phyloP scores from a whole-genome alignment of 2,113 vertebrate genomes.

The Pyrgilauda ruficollis region DNA sequence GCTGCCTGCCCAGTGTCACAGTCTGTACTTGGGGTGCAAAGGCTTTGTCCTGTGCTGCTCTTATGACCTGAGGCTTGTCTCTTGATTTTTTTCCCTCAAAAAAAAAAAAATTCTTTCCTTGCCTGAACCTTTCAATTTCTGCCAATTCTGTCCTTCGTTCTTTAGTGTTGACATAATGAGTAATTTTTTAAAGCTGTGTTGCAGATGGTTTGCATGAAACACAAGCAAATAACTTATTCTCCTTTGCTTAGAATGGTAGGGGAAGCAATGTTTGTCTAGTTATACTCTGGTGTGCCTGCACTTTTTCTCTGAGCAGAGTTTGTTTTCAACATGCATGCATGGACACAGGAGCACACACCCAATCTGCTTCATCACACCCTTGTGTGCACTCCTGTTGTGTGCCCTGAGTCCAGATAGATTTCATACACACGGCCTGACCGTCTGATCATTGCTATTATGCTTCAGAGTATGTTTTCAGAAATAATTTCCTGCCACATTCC shows the following conservation, averaged over 20 bases:
- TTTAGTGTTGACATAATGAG: not conserved
- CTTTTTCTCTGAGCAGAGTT: not conserved
- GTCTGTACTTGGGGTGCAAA: not conserved
- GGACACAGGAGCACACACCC: not conserved
- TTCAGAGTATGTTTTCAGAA: slow-evolving; percentile 73
- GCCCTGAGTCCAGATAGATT: not conserved
- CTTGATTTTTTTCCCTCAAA: not conserved
- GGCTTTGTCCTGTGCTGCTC: not conserved
- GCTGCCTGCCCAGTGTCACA: not conserved
- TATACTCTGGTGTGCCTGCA: not conserved
- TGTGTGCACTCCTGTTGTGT: not conserved
- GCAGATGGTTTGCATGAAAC: not conserved
- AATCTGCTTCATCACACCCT: not conserved
- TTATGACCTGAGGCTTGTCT: not conserved
- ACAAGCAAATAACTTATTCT: not conserved
- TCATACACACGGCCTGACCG: slow-evolving; percentile 14
- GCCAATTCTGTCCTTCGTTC: not conserved
- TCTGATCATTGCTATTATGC: slow-evolving; percentile 71
- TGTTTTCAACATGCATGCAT: not conserved
- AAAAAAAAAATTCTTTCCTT: rapidly evolving
- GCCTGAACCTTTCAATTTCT: not conserved
- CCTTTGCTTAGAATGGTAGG: not conserved
- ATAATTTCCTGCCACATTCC: slow-evolving; percentile 85
- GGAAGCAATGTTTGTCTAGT: not conserved
- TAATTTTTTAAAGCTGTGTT: not conserved